These are phyloP conservation scores for Gymnarchus niloticus DNA, from an alignment of 2,113 vertebrate species.

Conservation along the genomic window DNA sequence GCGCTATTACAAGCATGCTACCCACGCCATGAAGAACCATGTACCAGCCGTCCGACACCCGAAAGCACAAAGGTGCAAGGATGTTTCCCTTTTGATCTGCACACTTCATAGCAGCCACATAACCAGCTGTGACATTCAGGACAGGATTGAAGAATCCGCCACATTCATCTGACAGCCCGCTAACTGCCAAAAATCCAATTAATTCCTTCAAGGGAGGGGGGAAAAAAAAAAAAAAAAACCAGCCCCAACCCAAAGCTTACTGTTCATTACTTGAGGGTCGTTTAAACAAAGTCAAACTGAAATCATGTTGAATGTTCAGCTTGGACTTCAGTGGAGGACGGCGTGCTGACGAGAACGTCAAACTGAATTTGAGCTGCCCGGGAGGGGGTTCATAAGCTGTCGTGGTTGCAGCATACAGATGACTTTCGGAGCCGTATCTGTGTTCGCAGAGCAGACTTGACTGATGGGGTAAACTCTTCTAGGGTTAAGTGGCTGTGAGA, in stretches of 20 bases:
- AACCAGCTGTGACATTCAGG: neutral
- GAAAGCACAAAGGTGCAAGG: too few species aligned
- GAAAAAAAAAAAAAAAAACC: neutral
- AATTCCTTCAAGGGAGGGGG: too few species aligned
- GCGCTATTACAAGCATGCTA: neutral
- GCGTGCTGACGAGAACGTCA: neutral
- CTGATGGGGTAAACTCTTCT: neutral
- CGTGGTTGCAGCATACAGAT: neutral
- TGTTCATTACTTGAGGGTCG: neutral
- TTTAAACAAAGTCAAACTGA: conserved; percentile 5
- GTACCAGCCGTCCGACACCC: neutral
- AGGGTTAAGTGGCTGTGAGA: neutral
- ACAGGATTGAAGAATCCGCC: neutral
- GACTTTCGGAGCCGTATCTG: neutral
- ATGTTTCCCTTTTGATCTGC: too few species aligned
- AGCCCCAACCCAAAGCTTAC: neutral
- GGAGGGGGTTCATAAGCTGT: neutral
- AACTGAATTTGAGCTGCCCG: neutral
- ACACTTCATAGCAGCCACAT: neutral
- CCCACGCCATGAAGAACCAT: neutral
- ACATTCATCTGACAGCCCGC: neutral
- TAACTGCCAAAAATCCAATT: neutral
- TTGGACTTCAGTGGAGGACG: neutral
- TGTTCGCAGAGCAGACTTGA: neutral
- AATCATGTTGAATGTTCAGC: neutral